A percentile compares a stretch with the other conserved stretches of the same genome.
phyloP scores from a whole-genome alignment of 2,888 invertebrate species.

The Galeruca laticollis region DNA sequence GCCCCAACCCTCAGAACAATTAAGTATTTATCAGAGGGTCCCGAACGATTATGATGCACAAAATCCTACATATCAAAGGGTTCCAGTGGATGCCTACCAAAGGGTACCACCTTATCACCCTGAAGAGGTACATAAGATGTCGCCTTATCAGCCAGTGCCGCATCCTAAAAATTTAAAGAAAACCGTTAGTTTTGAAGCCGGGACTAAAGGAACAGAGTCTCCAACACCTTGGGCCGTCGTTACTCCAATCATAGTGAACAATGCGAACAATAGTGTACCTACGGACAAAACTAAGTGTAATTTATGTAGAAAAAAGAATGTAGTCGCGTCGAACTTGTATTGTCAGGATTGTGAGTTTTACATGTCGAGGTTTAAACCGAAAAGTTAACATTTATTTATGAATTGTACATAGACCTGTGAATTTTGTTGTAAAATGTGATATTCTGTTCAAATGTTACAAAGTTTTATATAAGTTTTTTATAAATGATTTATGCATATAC shows the following conservation, averaged over 20 bases:
- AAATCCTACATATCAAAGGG: constrained; percentile 55
- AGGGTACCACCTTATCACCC: constrained; percentile 57
- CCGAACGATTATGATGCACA: constrained; percentile 46
- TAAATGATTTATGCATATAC: constrained; percentile 18
- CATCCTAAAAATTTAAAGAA: constrained; percentile 76
- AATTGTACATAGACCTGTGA: constrained; percentile 29
- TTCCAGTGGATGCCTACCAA: constrained; percentile 57
- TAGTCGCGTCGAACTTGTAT: constrained; percentile 82
- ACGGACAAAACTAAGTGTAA: constrained; percentile 80
- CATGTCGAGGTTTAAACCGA: constrained; percentile 82
- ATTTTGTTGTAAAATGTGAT: constrained; percentile 49
- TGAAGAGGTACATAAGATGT: constrained; percentile 56
- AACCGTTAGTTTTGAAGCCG: constrained; percentile 79
- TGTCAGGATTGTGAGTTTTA: constrained; percentile 94
- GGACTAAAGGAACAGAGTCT: constrained; percentile 72
- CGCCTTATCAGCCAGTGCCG: constrained; percentile 75
- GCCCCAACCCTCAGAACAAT: background rate
- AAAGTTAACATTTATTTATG: constrained; percentile 30
- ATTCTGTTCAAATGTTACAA: constrained; percentile 51
- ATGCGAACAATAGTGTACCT: constrained; percentile 60
- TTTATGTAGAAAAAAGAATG: constrained; percentile 87
- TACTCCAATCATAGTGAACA: constrained; percentile 64
- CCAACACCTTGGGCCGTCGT: constrained; percentile 61
- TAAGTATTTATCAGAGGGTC: constrained; percentile 24
- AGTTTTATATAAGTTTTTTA: constrained; percentile 41